These are phyloP conservation scores for Saturnia japonica DNA, from an alignment of 2,888 invertebrate genomes.

Conservation along the genomic window DNA sequence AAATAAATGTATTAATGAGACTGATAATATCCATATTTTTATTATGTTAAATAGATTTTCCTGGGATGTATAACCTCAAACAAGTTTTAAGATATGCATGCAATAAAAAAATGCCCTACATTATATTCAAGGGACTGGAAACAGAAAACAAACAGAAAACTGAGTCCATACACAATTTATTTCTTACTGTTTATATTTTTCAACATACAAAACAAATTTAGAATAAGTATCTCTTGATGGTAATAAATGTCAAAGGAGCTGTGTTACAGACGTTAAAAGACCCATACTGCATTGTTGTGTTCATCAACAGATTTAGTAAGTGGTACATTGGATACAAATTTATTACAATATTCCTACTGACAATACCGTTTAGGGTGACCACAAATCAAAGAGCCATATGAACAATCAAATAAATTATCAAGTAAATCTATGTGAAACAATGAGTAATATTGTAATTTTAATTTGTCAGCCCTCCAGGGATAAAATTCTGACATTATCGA, in stretches of 20 bases:
- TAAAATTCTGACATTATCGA: no score
- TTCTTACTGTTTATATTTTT: not conserved
- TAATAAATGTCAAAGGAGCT: conserved; percentile 30
- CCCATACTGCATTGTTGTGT: conserved; percentile 23
- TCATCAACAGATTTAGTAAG: conserved; percentile 28
- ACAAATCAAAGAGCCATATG: not conserved
- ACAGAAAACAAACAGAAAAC: not conserved
- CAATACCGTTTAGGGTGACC: not conserved
- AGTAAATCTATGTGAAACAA: not conserved
- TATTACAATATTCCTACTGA: not conserved
- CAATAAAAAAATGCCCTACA: not conserved
- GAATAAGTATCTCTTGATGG: conserved; percentile 21
- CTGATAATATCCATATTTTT: no score
- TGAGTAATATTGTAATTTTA: no score
- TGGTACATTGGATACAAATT: not conserved
- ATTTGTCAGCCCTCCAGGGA: no score
- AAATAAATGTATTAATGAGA: no score
- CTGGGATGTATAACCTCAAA: no score
- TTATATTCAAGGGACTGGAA: not conserved
- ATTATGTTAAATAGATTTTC: no score
- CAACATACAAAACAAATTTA: conserved; percentile 23
- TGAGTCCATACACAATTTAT: not conserved
- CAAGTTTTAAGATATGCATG: no score
- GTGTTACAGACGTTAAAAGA: conserved; percentile 25
- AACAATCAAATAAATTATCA: not conserved